phyloP scores from a whole-genome alignment of 2,113 vertebrate species.

The Suricata suricatta region DNA sequence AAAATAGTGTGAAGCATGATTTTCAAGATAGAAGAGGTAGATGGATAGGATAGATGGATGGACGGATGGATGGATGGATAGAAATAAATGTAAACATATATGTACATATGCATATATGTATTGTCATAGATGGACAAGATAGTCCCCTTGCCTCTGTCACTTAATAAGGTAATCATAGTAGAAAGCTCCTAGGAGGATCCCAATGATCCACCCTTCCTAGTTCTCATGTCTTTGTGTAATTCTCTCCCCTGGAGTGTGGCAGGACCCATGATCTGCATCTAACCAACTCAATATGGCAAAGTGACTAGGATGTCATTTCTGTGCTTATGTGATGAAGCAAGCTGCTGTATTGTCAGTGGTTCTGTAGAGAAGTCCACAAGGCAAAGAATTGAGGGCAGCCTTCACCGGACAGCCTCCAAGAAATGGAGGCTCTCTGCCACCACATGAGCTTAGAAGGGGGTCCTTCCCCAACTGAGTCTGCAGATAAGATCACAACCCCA shows the following conservation, averaged over 20 bases:
- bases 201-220: background rate
- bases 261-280: background rate
- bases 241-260: background rate
- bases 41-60: background rate
- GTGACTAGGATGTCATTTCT: background rate
- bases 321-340: background rate
- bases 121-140: background rate
- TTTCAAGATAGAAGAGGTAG: background rate
- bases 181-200: background rate
- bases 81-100: background rate
- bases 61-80: background rate
- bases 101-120: accelerated
- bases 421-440: background rate
- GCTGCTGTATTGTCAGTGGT: background rate
- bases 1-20: background rate
- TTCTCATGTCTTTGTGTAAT: background rate
- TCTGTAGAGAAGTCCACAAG: background rate
- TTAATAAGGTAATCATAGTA: background rate
- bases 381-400: background rate
- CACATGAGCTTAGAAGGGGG: background rate
- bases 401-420: background rate
- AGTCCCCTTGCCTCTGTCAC: background rate
- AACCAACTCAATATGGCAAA: background rate
- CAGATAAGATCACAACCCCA: background rate
- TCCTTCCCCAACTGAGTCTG: background rate